phyloP scores from a whole-genome alignment of 2,888 invertebrate species.

The Pegoplata infirma region DNA sequence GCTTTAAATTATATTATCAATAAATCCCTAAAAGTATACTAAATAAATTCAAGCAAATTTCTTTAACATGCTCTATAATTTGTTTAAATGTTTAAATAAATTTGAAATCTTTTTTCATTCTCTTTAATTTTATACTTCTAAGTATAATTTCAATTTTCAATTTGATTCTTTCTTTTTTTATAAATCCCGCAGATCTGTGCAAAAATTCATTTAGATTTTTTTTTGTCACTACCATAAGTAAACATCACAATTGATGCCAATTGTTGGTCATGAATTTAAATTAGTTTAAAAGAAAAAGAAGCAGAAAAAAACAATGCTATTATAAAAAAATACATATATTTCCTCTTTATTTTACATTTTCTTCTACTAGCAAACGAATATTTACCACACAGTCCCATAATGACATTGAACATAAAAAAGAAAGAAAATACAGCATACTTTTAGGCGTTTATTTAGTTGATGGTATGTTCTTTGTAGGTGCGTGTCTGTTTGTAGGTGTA shows the following conservation, averaged over 20 bases:
- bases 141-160: not conserved
- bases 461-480: not conserved
- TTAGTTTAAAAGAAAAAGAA: conserved; percentile 34
- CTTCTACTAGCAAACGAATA: not conserved
- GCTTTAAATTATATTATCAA: not conserved
- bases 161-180: too few species aligned
- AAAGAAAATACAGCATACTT: not conserved
- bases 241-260: conserved; percentile 49
- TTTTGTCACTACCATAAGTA: conserved; percentile 3
- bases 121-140: not conserved
- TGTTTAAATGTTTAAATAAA: not conserved
- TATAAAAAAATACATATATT: conserved; percentile 19
- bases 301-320: not conserved
- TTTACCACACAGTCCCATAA: conserved; percentile 9
- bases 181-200: not conserved
- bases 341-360: not conserved
- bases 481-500: not conserved
- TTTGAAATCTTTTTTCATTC: not conserved
- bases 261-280: conserved; percentile 58
- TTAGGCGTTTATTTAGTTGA: not conserved
- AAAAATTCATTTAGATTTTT: conserved; percentile 29
- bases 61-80: not conserved
- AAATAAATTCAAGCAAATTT: not conserved
- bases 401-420: conserved; percentile 19
- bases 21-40: not conserved